Base-by-base conservation (phyloP, 1,140 invertebrate species). In the Pinna nobilis region DNA sequence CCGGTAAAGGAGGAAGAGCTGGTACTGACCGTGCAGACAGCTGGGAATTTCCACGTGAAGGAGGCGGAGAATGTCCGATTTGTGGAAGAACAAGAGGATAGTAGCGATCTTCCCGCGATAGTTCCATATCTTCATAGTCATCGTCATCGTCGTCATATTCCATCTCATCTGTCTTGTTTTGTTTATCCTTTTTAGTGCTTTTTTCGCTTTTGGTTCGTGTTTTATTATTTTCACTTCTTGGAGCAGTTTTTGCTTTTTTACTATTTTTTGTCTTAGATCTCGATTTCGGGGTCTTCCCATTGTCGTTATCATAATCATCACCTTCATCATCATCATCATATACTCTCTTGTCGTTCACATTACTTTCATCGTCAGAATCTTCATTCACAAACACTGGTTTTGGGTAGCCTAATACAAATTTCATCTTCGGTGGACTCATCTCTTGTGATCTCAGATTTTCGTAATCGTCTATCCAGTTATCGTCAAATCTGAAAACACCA, bases 121-220 rank as follows among this genome's bases (percentile, higher is more conserved):
- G 18, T n/a, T 71, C 53, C 15, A 67, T 37, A 30, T 67, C 71
- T 37, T 51, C 44, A 0, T 68, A 51, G 0, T 66, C 55, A 15
- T 67, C 64, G 32, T 71, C 49, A 41, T 61, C 59, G 37, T 74
- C 60, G 37, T 73, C 64, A 18, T 67, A 64, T 18, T 67, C 71
- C 28, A 53, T 18, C 55, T 63, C 60, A 9, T 59, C 39, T 49
- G 30, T 59, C n/a, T 59, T 25, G 1, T 63, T 18, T 9, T 63
- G 35, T 41, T 63, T 63, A 33, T 41, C 44, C n/a, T 63, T 44
- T 7, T 63, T 44, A 23, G 7, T 28, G n/a, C 37, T 61, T 28
- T 61, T 41, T 3, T n/a, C 15, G 5, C 32, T 44, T 63, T 23
- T 39, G 20, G 37, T 37, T 23, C 9, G 37, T 23, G n/a, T 1